Evolutionary conservation across 2,888 invertebrate genomes (phyloP), one percentile per base, ranked within the genome.

Genomic region (Volucella bombylans): DNA sequence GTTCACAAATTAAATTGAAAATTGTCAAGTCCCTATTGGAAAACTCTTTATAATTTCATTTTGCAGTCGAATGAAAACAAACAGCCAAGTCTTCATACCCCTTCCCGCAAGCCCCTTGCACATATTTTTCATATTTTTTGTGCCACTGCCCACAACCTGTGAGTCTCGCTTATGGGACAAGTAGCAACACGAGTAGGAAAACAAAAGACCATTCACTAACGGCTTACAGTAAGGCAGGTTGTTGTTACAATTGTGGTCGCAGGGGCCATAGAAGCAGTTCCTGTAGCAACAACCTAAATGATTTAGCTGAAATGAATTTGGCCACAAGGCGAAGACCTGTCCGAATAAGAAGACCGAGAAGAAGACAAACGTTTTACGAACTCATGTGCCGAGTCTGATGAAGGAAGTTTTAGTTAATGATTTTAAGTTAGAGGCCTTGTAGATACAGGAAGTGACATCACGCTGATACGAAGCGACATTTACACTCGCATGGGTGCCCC

Each of bases 211-310:
- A 15, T 43, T 6, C 61, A n/a, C 12, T 14, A 23, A 12, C 45
- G 23, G 23, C n/a, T 9, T 8, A n/a, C 18, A 43, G 47, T 41
- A 43, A 41, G 12, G 4, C 14, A 54, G 57, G 68, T 4, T 47
- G 57, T 11, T 55, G 68, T 12, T 68, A 14, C 15, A 57, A 38
- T 15, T 68, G 68, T n/a, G 68, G 68, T 11, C 55, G 47, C 1
- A n/a, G 47, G 23, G 57, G 68, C 3, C 71, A 59, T 18, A 49
- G n/a, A 2, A 59, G 59, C 18, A 59, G 41, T n/a, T 14, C 59
- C 1, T 71, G n/a, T n/a, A n/a, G n/a, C n/a, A n/a, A n/a, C n/a
- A n/a, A n/a, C n/a, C n/a, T n/a, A n/a, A n/a, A n/a, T n/a, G n/a
- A n/a, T n/a, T n/a, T n/a, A n/a, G n/a, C n/a, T n/a, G n/a, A n/a